phyloP scores from a whole-genome alignment of 2,888 invertebrate species.

The Philopedon plagiatum region DNA sequence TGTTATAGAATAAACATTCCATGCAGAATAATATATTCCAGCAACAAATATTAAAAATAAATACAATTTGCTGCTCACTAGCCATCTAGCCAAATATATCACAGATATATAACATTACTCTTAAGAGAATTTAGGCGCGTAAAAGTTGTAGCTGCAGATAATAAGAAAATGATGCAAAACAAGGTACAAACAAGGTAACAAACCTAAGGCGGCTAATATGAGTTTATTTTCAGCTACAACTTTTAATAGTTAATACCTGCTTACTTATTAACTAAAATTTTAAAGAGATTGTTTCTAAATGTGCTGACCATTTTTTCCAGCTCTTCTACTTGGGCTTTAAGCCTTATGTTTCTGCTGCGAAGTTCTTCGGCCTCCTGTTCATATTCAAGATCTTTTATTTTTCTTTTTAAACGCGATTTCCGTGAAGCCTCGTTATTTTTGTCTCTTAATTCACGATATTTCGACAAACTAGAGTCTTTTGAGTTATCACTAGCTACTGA shows the following conservation, averaged over 20 bases:
- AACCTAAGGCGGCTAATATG: not conserved
- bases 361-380: conserved; percentile 70
- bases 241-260: conserved; percentile 31
- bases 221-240: not conserved
- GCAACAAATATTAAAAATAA: conserved; percentile 27
- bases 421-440: conserved; percentile 87
- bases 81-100: conserved; percentile 9
- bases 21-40: conserved; percentile 31
- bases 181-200: not conserved
- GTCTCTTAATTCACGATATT: conserved; percentile 79
- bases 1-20: conserved; percentile 10
- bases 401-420: conserved; percentile 81
- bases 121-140: not conserved
- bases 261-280: conserved; percentile 74
- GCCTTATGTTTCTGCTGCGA: conserved; percentile 75
- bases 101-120: conserved; percentile 33
- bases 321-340: conserved; percentile 77
- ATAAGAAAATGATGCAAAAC: not conserved
- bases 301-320: conserved; percentile 78
- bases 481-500: conserved; percentile 68
- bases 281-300: conserved; percentile 77
- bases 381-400: conserved; percentile 72
- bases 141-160: not conserved
- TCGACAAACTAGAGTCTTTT: conserved; percentile 67
- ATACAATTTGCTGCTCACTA: conserved; percentile 32